phyloP scores from a whole-genome alignment of 1,140 invertebrate genomes.

The Drosophila repletoides region DNA sequence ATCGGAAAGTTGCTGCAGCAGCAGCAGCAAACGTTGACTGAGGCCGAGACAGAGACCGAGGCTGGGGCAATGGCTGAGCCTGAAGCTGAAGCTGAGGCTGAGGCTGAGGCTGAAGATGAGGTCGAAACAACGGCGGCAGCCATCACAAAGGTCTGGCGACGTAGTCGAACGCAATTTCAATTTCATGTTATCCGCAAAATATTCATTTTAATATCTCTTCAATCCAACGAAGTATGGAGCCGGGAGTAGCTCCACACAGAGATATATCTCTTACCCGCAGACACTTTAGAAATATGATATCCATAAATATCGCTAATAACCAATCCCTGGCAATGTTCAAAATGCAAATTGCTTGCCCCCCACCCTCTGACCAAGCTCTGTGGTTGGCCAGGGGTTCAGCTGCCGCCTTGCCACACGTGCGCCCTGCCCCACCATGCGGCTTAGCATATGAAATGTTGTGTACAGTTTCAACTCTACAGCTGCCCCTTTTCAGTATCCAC shows the following conservation, averaged over 20 bases:
- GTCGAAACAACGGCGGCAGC: slow-evolving; percentile 34
- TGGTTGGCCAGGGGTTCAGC: slow-evolving; percentile 41
- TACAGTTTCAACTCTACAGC: neutral
- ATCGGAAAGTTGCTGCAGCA: slow-evolving; percentile 69
- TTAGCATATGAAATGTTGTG: slow-evolving; percentile 75
- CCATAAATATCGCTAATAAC: slow-evolving; percentile 79
- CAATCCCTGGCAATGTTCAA: slow-evolving; percentile 63
- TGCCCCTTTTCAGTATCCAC: neutral
- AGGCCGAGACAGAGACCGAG: slow-evolving; percentile 37
- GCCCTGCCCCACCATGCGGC: slow-evolving; percentile 6
- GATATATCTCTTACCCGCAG: neutral
- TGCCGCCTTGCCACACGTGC: neutral
- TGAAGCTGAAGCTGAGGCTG: slow-evolving; percentile 24
- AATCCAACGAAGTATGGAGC: slow-evolving; percentile 49
- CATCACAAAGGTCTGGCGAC: slow-evolving; percentile 43
- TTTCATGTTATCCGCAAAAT: slow-evolving; percentile 82
- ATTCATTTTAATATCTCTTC: slow-evolving; percentile 81
- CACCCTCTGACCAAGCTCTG: slow-evolving; percentile 5
- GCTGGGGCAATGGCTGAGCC: slow-evolving; percentile 42
- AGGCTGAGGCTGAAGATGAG: slow-evolving; percentile 17
- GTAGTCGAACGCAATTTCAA: slow-evolving; percentile 73
- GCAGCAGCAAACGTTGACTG: slow-evolving; percentile 48
- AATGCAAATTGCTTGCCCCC: slow-evolving; percentile 77
- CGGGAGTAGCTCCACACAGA: slow-evolving; percentile 6
- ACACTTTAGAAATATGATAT: slow-evolving; percentile 61